Base-by-base conservation (phyloP, 2,888 invertebrate species). In the Lasioglossum calceatum region DNA sequence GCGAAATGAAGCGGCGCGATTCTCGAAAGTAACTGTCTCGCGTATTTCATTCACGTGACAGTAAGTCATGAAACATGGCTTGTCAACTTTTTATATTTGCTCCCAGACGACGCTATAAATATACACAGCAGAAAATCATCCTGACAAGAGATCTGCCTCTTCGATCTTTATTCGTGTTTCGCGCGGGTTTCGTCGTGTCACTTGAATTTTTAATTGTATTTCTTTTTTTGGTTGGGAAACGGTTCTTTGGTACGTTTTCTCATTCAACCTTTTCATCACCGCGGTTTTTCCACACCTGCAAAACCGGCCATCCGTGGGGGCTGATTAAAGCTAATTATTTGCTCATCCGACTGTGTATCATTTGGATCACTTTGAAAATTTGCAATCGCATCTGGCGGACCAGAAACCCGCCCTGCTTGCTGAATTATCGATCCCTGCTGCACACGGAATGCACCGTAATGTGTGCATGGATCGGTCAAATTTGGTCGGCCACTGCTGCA, bases 321-420 rank as follows among this genome's bases (percentile, higher is more conserved):
- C 74, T 81, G 84, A 86, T 83, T 86, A 85, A 71, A 83, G 85
- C 77, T 82, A 83, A 86, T 88, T 81, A 86, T 84, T 84, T 79
- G 67, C 74, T 64, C 72, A 23, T 75, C 78, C 42, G 73, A 61
- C 58, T 77, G 71, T 77, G 77, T 75, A 79, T 79, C 82, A 75
- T 82, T 70, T 77, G 82, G 70, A 76, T 79, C 79, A 74, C 82
- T 88, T 89, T 89, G 79, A 82, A 78, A 82, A 77, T 74, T 76
- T 73, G 80, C 72, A 47, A 70, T 44, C 77, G 70, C 73, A 71
- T 87, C 82, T 73, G 72, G 71, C 80, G 86, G 77, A 76, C 74
- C 84, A 80, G 80, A 88, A 84, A 77, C 73, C 73, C 72, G 58
- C 76, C 73, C 79, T 77, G 80, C 44, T 77, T 77, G 80, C 39